Base-by-base conservation (phyloP, 2,888 invertebrate genomes). In the Sicus ferrugineus region DNA sequence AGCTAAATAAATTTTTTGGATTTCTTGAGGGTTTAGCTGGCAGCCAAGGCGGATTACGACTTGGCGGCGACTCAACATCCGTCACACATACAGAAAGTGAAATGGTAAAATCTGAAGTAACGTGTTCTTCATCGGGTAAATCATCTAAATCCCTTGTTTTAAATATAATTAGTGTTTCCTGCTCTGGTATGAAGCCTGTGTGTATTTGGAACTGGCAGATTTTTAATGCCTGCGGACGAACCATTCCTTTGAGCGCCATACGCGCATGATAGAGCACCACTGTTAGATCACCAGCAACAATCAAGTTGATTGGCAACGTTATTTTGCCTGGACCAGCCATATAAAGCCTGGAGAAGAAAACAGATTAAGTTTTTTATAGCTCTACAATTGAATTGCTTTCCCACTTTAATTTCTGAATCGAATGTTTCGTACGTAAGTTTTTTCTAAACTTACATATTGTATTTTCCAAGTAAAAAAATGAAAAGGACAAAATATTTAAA, bases 161-260 rank as follows among this genome's bases (percentile, higher is more conserved):
- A 77, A 92, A 94, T 71, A 89, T 90, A 67, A 96, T 85, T n/a
- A 89, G 88, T 58, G 91, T 93, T 78, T 93, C 92, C 73, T 90
- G 90, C 75, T 90, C 89, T 0, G 89, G 87, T 70, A 96, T 89
- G 83, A 93, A 96, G 62, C 97, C 97, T 7, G 96, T 93, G 83
- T 97, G 94, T 78, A 97, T 91, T 85, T 95, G 94, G 52, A 96
- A 85, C 77, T 95, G 92, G 65, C 95, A 91, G 78, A 97, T 93
- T 82, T 93, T 94, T 75, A 96, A 92, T 72, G 94, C 90, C 59
- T 92, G 93, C 6, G 92, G 90, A 63, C 93, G 90, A 21, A 92
- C 92, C 78, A 94, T 91, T 72, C 89, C 89, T 21, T 93, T 93
- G 58, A 94, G 87, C 71, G 95, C 93, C 79, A 95, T 94, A 0